Evolutionary conservation across 2,113 vertebrate species (phyloP), one percentile per base, ranked within the genome.

Genomic region (Syngnathus floridae): DNA sequence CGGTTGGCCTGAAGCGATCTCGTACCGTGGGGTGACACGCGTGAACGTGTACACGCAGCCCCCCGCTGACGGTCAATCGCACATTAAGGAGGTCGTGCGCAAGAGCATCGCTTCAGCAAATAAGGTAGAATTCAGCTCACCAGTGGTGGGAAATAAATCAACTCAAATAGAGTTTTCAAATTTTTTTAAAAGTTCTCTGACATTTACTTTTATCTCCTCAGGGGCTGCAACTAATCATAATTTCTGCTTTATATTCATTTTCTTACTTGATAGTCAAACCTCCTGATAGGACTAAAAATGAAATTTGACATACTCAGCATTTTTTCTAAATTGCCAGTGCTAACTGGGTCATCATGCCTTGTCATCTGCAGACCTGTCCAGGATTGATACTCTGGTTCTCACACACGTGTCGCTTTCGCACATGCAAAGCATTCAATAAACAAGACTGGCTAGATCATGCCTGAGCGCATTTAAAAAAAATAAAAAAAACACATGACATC

Each of bases 41-140:
- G 97, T 95, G 62, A 92, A 87, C 0, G 95, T 99, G 36, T 88
- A 96, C 91, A 97, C 94, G 77, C 97, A 99, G 69, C 97, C 97
- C 0, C 96, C 97, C 0, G 79, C 91, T 0, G 93, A 96, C 3
- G 93, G 91, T 1, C 91, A 95, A 38, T 88, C 91, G 0, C 95
- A 98, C 90, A 94, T 98, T 88, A 99, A 99, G 69, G 96, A 99
- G 82, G 94, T 98, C 76, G 94, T 98, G 69, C 86, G 97, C 59
- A 96, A 95, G 88, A 94, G 92, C 91, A 93, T 98, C 75, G 90
- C 87, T 63, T 91, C 93, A 71, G 96, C 97, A 16, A 93, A 95
- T 79, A 97, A 93, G 94, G 95, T 98, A 80, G 37, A 74, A 12
- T 41, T 16, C 38, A 66, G 5, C 35, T 56, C 22, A 16, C 22